A percentile compares a stretch with the other conserved stretches of the same genome.
Conservation (phyloP, 2,113 vertebrate genomes). For the Trematocara stigmaticum region DNA sequence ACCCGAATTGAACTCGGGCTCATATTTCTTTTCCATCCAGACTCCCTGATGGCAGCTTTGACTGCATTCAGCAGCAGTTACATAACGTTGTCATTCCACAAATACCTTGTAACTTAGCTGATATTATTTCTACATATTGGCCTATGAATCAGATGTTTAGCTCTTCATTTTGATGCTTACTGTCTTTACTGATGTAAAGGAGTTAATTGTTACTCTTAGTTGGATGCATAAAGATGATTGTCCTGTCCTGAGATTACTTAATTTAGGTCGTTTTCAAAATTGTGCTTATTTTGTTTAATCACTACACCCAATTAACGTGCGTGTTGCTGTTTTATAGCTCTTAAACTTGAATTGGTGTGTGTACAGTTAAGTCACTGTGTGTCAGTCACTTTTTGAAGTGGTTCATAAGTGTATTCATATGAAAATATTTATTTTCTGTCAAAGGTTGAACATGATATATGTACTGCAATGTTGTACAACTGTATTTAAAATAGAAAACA, state of each 20-base stretch:
- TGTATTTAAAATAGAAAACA: neutral
- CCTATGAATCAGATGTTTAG: neutral
- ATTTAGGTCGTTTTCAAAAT: neutral
- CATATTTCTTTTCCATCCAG: neutral
- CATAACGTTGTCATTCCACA: slow-evolving; percentile 28
- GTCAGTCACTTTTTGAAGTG: neutral
- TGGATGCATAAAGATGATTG: neutral
- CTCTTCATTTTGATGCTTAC: neutral
- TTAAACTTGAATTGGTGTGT: neutral
- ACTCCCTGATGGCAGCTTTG: neutral
- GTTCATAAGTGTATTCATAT: neutral
- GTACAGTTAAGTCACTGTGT: neutral
- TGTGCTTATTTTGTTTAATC: neutral
- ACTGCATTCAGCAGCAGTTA: slow-evolving; percentile 2
- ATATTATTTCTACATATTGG: neutral
- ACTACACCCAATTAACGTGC: neutral
- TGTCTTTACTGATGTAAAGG: neutral
- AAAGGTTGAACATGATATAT: neutral
- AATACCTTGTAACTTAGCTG: slow-evolving; percentile 1
- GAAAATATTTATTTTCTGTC: neutral
- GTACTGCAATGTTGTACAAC: neutral
- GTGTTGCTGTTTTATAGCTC: neutral
- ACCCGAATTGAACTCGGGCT: neutral
- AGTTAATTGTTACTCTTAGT: neutral
- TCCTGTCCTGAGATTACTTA: neutral